Percentiles rank a stretch among this genome's conserved stretches.
These are phyloP conservation scores for Danaus melanippus DNA, from an alignment of 1,140 invertebrate genomes.

Conservation along the genomic window DNA sequence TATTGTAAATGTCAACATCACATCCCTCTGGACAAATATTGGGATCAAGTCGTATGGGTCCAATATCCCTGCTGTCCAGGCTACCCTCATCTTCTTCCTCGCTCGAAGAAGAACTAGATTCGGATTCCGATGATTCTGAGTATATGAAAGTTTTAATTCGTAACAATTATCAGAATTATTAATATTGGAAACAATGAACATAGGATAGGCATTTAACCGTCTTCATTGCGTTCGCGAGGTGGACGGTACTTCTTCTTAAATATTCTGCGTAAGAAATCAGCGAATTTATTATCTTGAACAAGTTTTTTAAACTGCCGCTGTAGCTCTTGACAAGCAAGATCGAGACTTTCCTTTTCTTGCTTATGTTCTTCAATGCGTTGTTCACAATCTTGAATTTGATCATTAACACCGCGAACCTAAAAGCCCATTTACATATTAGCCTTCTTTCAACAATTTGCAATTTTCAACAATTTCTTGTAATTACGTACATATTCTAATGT, in stretches of 20 bases:
- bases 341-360: slow-evolving; percentile 72
- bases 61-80: slow-evolving; percentile 75
- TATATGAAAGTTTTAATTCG: background rate
- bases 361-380: slow-evolving; percentile 74
- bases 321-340: slow-evolving; percentile 73
- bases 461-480: no score
- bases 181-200: no score
- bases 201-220: slow-evolving; percentile 30
- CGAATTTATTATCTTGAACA: slow-evolving; percentile 81
- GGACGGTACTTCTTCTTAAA: slow-evolving; percentile 83
- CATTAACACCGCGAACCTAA: slow-evolving; percentile 59
- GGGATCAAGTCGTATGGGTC: slow-evolving; percentile 78
- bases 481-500: no score
- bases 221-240: slow-evolving; percentile 61
- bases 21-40: slow-evolving; percentile 83
- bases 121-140: slow-evolving; percentile 52
- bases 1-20: slow-evolving; percentile 77
- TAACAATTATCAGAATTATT: no score
- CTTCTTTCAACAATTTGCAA: no score
- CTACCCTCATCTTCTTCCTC: slow-evolving; percentile 74
- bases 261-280: slow-evolving; percentile 81
- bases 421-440: slow-evolving; percentile 2
- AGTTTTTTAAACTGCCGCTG: slow-evolving; percentile 73
- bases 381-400: slow-evolving; percentile 70
- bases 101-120: slow-evolving; percentile 72